These are phyloP conservation scores for Aricia agestis DNA, from an alignment of 1,140 invertebrate species.

Conservation along the genomic window DNA sequence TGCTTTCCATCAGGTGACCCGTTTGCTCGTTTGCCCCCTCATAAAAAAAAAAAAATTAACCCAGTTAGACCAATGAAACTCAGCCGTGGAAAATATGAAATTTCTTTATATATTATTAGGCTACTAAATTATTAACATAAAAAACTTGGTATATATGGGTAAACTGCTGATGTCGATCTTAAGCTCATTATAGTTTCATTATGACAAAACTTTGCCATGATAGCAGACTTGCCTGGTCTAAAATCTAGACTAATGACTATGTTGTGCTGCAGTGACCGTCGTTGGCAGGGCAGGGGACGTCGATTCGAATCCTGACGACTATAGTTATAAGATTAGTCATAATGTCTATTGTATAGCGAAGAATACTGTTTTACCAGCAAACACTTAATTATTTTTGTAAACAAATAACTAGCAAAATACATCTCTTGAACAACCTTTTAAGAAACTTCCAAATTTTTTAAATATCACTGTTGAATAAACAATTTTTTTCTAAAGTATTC, in stretches of 20 bases:
- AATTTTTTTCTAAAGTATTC: slow-evolving; percentile 26
- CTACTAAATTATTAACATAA: no score
- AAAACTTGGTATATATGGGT: no score
- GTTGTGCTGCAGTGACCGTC: slow-evolving; percentile 57
- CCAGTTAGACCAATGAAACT: no score
- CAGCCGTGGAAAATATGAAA: no score
- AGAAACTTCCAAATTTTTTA: no score
- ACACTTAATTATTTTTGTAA: neutral
- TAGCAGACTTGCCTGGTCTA: slow-evolving; percentile 8
- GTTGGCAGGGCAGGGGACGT: slow-evolving; percentile 51
- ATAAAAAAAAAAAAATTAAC: no score
- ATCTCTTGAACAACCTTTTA: no score
- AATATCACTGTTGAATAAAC: neutral
- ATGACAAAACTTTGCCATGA: neutral
- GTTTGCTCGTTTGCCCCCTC: no score
- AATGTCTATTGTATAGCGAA: slow-evolving; percentile 29
- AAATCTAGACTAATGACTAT: slow-evolving; percentile 28
- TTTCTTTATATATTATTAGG: no score
- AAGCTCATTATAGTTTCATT: neutral
- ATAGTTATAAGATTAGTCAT: slow-evolving; percentile 40
- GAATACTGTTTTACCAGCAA: slow-evolving; percentile 23
- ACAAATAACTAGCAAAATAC: no score
- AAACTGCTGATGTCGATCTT: no score
- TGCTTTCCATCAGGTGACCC: no score
- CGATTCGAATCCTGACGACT: slow-evolving; percentile 35